phyloP scores from a whole-genome alignment of 2,888 invertebrate genomes.

The Ditylenchus weischeri region DNA sequence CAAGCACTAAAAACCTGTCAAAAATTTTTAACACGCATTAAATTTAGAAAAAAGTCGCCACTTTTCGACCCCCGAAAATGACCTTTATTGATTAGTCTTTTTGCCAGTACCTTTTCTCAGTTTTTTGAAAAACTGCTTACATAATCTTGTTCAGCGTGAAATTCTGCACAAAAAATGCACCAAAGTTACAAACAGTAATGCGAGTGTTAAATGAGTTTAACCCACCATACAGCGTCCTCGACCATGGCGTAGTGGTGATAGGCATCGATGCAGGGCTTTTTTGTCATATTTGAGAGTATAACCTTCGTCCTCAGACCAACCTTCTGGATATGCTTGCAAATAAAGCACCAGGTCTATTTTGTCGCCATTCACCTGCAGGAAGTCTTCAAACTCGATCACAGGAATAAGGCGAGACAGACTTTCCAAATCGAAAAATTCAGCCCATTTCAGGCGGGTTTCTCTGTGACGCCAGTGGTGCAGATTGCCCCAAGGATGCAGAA shows the following conservation, averaged over 20 bases:
- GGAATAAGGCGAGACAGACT: conserved; percentile 77
- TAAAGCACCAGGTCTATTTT: conserved; percentile 74
- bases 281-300: conserved; percentile 80
- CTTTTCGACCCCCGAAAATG: too few species aligned
- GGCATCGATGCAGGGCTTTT: conserved; percentile 63
- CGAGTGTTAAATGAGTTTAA: conserved; percentile 7
- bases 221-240: background rate
- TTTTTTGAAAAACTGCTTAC: too few species aligned
- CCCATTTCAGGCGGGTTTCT: conserved; percentile 57
- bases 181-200: too few species aligned
- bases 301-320: conserved; percentile 72
- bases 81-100: too few species aligned
- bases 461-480: conserved; percentile 80
- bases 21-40: too few species aligned
- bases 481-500: conserved; percentile 86
- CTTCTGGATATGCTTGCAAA: conserved; percentile 79
- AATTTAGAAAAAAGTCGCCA: too few species aligned
- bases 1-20: too few species aligned
- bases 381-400: conserved; percentile 80
- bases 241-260: conserved; percentile 47
- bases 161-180: too few species aligned
- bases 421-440: conserved; percentile 76
- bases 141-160: too few species aligned
- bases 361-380: conserved; percentile 64
- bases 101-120: too few species aligned